Conservation (phyloP, 2,888 invertebrate species). For the Caradrina kadenii region DNA sequence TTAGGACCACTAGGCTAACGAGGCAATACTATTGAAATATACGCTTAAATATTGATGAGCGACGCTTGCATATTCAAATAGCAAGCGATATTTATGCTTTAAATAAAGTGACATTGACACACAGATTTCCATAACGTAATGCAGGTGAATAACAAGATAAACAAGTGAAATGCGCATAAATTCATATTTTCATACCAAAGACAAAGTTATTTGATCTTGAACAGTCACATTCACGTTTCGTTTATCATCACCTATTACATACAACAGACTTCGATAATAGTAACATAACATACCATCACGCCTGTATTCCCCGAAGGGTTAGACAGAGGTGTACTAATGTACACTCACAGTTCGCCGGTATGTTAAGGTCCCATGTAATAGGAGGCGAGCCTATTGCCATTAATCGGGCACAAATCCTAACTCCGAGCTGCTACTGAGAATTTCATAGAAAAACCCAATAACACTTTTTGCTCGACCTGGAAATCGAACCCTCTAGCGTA, state of each 20-base stretch:
- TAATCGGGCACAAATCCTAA: no score
- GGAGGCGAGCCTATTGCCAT: no score
- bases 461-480: no score
- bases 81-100: slow-evolving; percentile 15
- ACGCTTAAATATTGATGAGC: slow-evolving; percentile 33
- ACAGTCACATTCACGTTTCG: slow-evolving; percentile 15
- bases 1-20: no score
- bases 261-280: slow-evolving; percentile 2
- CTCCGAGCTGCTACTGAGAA: no score
- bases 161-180: slow-evolving; percentile 35
- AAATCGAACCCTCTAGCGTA: no score
- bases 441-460: no score
- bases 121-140: slow-evolving; percentile 34
- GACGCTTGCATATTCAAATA: slow-evolving; percentile 19
- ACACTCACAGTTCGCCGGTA: no score
- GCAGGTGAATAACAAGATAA: slow-evolving; percentile 24
- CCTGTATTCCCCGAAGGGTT: no score
- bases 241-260: background rate
- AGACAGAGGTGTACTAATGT: no score
- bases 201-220: slow-evolving; percentile 18
- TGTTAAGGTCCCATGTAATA: no score
- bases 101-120: slow-evolving; percentile 32
- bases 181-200: slow-evolving; percentile 21
- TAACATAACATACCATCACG: no score
- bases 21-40: slow-evolving; percentile 15